phyloP scores from a whole-genome alignment of 2,113 vertebrate genomes.

The Benitochromis conjunctus region DNA sequence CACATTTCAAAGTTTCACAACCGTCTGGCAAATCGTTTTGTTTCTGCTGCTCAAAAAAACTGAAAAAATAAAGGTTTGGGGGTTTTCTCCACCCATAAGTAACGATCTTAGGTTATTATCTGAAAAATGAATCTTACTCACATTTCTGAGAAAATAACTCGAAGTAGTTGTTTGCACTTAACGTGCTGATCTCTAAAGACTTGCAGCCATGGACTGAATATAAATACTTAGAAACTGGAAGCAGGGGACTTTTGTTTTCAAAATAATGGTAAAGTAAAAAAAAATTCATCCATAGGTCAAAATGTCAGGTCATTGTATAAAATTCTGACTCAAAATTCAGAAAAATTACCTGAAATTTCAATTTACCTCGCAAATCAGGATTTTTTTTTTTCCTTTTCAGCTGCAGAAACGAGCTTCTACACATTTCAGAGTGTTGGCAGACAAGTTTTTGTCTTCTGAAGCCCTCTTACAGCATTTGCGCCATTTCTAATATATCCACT shows the following conservation, averaged over 20 bases:
- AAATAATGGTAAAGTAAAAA: neutral
- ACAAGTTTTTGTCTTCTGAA: neutral
- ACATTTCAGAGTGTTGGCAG: neutral
- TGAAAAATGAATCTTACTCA: neutral
- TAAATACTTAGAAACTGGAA: neutral
- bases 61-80: neutral
- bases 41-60: neutral
- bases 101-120: neutral
- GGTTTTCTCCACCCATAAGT: neutral
- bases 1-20: neutral
- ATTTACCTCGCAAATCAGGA: accelerated
- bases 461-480: neutral
- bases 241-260: neutral
- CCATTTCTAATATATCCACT: neutral
- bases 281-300: neutral
- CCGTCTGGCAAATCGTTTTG: neutral
- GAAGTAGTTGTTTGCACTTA: neutral
- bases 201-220: neutral
- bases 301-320: neutral
- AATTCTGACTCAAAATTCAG: neutral
- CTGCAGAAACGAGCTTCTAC: neutral
- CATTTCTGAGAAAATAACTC: neutral
- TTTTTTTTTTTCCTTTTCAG: neutral
- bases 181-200: neutral
- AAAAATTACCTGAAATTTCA: neutral